Evolutionary conservation across 2,888 invertebrate species (phyloP).

Genomic region (Marronus borbonicus): DNA sequence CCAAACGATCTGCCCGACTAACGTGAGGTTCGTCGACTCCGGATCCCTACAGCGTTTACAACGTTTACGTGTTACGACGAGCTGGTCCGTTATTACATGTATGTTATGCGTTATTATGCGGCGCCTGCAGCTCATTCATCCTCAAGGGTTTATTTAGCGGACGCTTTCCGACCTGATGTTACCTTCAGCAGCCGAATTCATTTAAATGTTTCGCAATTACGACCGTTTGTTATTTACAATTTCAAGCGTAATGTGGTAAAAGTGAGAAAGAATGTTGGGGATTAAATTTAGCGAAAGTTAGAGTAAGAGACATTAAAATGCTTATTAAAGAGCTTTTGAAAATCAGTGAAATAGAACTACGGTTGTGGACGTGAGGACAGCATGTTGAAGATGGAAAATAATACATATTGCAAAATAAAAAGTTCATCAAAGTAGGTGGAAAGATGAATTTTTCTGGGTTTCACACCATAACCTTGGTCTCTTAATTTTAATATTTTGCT

Average conservation of each 20-base stretch:
- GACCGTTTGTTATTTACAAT: no score
- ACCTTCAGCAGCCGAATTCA: slow-evolving; percentile 1
- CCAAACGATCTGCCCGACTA: slow-evolving; percentile 72
- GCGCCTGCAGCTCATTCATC: slow-evolving; percentile 15
- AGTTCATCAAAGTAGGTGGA: no score
- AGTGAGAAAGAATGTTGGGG: not conserved
- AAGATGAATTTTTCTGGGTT: no score
- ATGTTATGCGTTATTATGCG: not conserved
- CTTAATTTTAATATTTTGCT: no score
- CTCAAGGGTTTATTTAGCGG: not conserved
- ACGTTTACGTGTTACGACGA: slow-evolving; percentile 16
- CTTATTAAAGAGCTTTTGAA: no score
- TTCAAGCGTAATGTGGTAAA: not conserved
- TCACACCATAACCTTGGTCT: no score
- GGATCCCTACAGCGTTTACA: slow-evolving; percentile 59
- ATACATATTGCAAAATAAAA: no score
- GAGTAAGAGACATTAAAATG: not conserved
- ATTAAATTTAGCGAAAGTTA: not conserved
- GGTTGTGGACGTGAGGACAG: no score
- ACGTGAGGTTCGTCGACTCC: slow-evolving; percentile 70
- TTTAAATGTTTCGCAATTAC: not conserved
- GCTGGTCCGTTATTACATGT: not conserved
- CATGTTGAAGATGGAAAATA: no score
- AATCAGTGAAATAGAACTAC: no score
- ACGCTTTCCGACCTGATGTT: not conserved